phyloP scores from a whole-genome alignment of 2,797 vertebrate species.

The Telmatherina bonti region DNA sequence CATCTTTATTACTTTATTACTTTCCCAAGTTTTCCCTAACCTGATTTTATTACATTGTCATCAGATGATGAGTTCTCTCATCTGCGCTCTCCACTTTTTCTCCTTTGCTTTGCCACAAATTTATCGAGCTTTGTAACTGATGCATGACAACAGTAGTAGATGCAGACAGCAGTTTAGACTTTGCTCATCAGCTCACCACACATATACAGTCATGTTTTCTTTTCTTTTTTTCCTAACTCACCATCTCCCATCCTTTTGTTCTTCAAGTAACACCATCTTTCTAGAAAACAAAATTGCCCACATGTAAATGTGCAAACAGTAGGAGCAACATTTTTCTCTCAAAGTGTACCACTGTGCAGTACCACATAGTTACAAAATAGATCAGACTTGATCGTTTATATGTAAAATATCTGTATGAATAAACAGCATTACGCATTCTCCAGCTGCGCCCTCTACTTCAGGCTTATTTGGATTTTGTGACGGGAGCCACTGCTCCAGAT shows the following conservation, averaged over 20 bases:
- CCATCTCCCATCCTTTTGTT: slow-evolving; percentile 2
- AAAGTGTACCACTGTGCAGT: slow-evolving; percentile 13
- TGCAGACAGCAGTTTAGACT: slow-evolving; percentile 52
- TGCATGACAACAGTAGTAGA: slow-evolving; percentile 54
- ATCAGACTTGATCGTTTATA: slow-evolving; percentile 54
- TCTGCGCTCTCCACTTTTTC: slow-evolving; percentile 64
- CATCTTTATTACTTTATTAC: slow-evolving; percentile 83
- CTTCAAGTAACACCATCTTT: neutral
- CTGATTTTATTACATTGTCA: slow-evolving; percentile 82
- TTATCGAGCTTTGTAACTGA: slow-evolving; percentile 60
- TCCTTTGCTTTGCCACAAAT: slow-evolving; percentile 62
- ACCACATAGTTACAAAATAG: slow-evolving; percentile 48
- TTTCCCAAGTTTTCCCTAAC: slow-evolving; percentile 81
- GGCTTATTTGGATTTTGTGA: slow-evolving; percentile 70
- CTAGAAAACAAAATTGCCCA: neutral
- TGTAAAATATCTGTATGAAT: slow-evolving; percentile 51
- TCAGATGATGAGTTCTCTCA: slow-evolving; percentile 80
- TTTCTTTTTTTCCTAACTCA: slow-evolving; percentile 22
- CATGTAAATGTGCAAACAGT: neutral
- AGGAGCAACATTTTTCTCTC: slow-evolving; percentile 14
- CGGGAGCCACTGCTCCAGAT: slow-evolving; percentile 58
- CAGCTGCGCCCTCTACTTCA: slow-evolving; percentile 54
- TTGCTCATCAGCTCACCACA: slow-evolving; percentile 27
- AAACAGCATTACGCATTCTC: slow-evolving; percentile 65
- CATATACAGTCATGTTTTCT: slow-evolving; percentile 4